A percentile compares a stretch with the other conserved stretches of the same genome.
Evolutionary conservation across 2,888 invertebrate species (phyloP).

Genomic region (Antheraea yamamai): DNA sequence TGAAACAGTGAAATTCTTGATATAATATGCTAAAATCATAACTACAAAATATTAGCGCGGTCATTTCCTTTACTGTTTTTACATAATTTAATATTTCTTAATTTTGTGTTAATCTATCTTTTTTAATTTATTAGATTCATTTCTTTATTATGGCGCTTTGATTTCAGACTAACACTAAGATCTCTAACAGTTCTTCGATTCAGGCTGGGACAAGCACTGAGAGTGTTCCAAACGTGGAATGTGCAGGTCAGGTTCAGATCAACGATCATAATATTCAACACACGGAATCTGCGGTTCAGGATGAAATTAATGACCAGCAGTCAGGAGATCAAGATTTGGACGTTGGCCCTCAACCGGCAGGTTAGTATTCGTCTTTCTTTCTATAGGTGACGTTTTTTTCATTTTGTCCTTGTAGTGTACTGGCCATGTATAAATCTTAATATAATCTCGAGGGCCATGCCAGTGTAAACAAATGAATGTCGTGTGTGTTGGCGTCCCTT

Average conservation of each 20-base stretch:
- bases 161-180: not conserved
- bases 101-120: not conserved
- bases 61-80: no score
- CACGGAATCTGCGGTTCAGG: no score
- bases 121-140: not conserved
- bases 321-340: not conserved
- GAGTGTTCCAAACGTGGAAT: not conserved
- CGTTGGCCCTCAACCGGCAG: not conserved
- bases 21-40: no score
- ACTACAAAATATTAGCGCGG: no score
- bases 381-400: not conserved
- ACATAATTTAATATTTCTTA: not conserved
- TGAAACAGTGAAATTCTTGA: no score
- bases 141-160: not conserved
- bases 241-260: not conserved
- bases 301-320: no score
- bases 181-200: not conserved
- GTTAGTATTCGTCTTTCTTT: not conserved
- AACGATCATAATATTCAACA: not conserved
- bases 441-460: no score
- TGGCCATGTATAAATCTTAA: no score
- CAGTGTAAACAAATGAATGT: no score
- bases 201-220: not conserved
- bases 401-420: no score
- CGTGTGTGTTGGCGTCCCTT: no score